Percentiles rank a stretch among this genome's conserved stretches.
Evolutionary conservation across 2,888 invertebrate genomes (phyloP).

Genomic region (Drosophila cognata): DNA sequence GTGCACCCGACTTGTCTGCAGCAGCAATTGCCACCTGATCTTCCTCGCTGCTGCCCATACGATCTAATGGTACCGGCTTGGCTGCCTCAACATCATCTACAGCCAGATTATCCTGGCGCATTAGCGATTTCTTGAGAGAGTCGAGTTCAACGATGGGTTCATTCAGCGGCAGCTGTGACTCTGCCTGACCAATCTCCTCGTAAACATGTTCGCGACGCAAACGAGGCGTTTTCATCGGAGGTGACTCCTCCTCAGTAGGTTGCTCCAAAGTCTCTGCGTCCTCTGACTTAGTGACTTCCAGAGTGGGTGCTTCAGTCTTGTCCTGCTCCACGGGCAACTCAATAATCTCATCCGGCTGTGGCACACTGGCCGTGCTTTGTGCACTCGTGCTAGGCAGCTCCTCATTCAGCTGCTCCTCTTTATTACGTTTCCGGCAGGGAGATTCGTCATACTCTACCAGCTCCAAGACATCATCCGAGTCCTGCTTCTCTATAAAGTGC

Average conservation of each 20-base stretch:
- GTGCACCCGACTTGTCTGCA: conserved; percentile 43
- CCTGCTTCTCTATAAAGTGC: conserved; percentile 85
- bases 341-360: conserved; percentile 84
- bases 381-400: conserved; percentile 63
- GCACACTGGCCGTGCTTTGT: conserved; percentile 56
- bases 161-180: conserved; percentile 48
- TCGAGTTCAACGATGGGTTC: conserved; percentile 78
- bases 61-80: conserved; percentile 80
- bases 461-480: conserved; percentile 85
- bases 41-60: conserved; percentile 85
- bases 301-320: conserved; percentile 51
- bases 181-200: conserved; percentile 86
- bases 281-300: conserved; percentile 43
- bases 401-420: conserved; percentile 52
- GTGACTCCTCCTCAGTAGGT: conserved; percentile 44
- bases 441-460: conserved; percentile 85
- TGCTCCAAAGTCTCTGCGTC: conserved; percentile 4
- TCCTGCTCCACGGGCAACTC: conserved; percentile 73
- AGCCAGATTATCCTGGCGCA: conserved; percentile 85
- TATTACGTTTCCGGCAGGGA: conserved; percentile 83
- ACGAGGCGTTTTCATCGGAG: conserved; percentile 84
- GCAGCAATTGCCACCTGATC: conserved; percentile 68
- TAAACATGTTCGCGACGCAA: conserved; percentile 88
- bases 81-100: conserved; percentile 86
- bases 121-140: conserved; percentile 81